Evolutionary conservation across 2,113 vertebrate genomes (phyloP).

Genomic region (Xiphophorus hellerii): DNA sequence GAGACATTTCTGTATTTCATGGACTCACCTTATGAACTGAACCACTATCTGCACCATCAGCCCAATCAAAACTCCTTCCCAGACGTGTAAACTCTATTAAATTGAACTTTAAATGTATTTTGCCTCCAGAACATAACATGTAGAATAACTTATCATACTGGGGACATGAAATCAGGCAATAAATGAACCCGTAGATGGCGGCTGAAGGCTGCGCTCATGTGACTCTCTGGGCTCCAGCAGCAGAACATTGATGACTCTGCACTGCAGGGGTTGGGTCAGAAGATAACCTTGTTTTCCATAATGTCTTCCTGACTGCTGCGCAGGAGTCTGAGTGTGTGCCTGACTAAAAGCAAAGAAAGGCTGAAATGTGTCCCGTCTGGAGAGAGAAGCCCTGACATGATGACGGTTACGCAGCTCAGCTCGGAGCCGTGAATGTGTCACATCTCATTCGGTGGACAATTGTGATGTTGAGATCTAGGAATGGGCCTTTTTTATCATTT

Average conservation of each 20-base stretch:
- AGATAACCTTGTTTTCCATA: constrained; percentile 72
- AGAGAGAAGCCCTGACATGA: constrained; percentile 11
- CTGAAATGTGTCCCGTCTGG: constrained; percentile 24
- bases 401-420: background rate
- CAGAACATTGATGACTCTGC: constrained; percentile 56
- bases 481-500: too few relatives aligned
- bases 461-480: too few relatives aligned
- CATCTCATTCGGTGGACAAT: constrained; percentile 9
- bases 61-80: too few relatives aligned
- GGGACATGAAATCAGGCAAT: constrained; percentile 72
- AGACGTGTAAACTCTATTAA: too few relatives aligned
- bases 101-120: too few relatives aligned
- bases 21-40: too few relatives aligned
- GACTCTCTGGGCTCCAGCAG: constrained; percentile 48
- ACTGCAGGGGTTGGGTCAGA: constrained; percentile 62
- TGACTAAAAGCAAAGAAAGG: constrained; percentile 8
- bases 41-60: too few relatives aligned
- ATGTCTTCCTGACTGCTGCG: constrained; percentile 47
- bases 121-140: too few relatives aligned
- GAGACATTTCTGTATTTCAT: background rate
- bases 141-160: constrained; percentile 6
- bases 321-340: constrained; percentile 35
- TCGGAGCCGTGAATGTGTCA: constrained; percentile 15
- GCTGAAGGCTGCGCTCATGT: constrained; percentile 64
- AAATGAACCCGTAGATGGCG: constrained; percentile 68